Base-by-base conservation (phyloP, 1,140 invertebrate species). In the Hyposmocoma kahamanoa region DNA sequence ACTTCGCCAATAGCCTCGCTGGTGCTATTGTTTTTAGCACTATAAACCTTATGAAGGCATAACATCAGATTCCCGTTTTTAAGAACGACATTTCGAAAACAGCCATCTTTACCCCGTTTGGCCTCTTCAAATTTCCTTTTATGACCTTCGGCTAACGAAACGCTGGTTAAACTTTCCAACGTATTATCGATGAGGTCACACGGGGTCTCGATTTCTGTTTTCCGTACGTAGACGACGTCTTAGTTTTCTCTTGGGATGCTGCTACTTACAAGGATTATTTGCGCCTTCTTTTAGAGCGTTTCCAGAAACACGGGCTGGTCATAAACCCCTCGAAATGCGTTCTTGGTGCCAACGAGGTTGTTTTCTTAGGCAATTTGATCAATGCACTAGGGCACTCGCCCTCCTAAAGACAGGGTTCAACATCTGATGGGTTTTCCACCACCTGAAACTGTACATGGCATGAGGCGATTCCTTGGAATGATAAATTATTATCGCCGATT, bases 401-500 rank as follows among this genome's bases (percentile, higher is more conserved):
- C 30, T 3, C 5, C 30, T 6, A 3, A 5, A 4, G 30, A 34
- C 9, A 4, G n/a, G 4, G n/a, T 34, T 13, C 5, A 13, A 5
- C 9, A 9, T 13, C 5, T 34, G 9, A 5, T 9, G n/a, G n/a
- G 15, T 3, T 34, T 6, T 20, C 47, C 59, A 0, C 44, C 30
- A 18, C 62, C 65, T 1, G 15, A 24, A 22, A 58, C 42, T 1
- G 36, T 58, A 0, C 8, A 20, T 9, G 22, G 62, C 24, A 26
- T 58, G 0, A 44, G 64, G 0, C 38, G 51, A 2, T 71, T 72
- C 43, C 19, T 69, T 6, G 68, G 59, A 1, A 51, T 65, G 24
- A 1, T 72, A 3, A 62, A 65, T 22, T 70, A 59, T 41, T 72
- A 67, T 32, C 10, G 59, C 1, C 22, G 55, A 9, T 61, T 45